Evolutionary conservation across 2,888 invertebrate genomes (phyloP), one percentile per base, ranked within the genome.

Genomic region (Syrista parreyssii): DNA sequence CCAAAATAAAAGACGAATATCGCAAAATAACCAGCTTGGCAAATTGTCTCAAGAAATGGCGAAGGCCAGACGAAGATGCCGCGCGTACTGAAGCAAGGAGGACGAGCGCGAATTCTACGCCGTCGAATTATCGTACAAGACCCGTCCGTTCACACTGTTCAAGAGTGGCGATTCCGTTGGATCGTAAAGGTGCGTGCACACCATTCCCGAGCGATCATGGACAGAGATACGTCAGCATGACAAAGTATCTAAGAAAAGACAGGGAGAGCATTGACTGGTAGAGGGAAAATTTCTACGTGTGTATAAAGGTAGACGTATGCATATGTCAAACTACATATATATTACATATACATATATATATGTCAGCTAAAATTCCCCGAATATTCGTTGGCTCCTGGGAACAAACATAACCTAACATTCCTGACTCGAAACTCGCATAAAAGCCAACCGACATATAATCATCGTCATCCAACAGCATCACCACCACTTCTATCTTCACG

Each of bases 331-430:
- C 77, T 68, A 76, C 81, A 82, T 84, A 55, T 55, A 23, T 2
- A 0, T 40, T 12, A 36, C 12, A 36, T 12, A 36, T 40, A 55
- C 9, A 36, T 36, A 12, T 12, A 12, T 3, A 12, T 12, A 12
- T 12, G 83, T 81, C 79, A 79, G 76, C 75, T 79, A 79, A 82
- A 82, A 88, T 88, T 88, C 87, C 86, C 82, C 83, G 86, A 88
- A 88, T 88, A 87, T 83, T 84, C 83, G 75, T 79, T 33, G 11
- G 15, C 75, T 68, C 73, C 77, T 68, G 36, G 68, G 76, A 40
- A 68, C 74, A 15, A 74, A 35, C 31, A 55, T 31, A 75, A 73
- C 75, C 31, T 34, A 75, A 55, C 34, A 89, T 86, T 89, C 88
- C 86, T 77, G 36, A 84, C 82, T 86, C 84, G 77, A 83, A 85